These are phyloP conservation scores for Agrypnus murinus DNA, from an alignment of 2,888 invertebrate species.

Conservation along the genomic window DNA sequence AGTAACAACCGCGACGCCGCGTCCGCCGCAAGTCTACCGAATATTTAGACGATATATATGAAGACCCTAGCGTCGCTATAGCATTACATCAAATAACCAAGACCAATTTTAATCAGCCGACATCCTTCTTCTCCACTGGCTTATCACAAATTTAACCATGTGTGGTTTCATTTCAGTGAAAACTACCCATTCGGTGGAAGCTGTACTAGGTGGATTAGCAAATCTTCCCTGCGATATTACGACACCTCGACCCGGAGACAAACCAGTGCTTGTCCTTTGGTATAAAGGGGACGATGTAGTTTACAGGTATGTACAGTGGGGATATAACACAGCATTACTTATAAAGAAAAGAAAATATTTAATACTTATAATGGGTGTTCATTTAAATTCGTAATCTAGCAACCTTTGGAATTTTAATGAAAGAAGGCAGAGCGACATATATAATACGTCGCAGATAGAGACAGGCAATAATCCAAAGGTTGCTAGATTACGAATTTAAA, in stretches of 20 bases:
- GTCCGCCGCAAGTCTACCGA: slow-evolving; percentile 48
- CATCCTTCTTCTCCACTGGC: neutral
- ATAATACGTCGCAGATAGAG: no score
- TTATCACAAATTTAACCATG: slow-evolving; percentile 28
- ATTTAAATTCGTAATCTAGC: no score
- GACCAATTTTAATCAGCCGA: slow-evolving; percentile 25
- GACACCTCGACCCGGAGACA: slow-evolving; percentile 42
- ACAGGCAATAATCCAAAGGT: no score
- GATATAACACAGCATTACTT: no score
- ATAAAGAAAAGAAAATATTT: no score
- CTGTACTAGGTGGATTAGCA: slow-evolving; percentile 44
- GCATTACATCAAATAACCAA: slow-evolving; percentile 14
- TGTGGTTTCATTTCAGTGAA: slow-evolving; percentile 39
- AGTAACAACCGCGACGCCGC: slow-evolving; percentile 58
- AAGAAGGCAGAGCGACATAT: no score
- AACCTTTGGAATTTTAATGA: no score
- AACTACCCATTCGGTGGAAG: slow-evolving; percentile 36
- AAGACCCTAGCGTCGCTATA: slow-evolving; percentile 5
- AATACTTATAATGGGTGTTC: no score
- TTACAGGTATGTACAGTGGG: slow-evolving; percentile 47
- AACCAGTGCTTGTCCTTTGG: slow-evolving; percentile 46
- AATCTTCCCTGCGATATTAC: slow-evolving; percentile 48
- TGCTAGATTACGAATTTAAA: no score
- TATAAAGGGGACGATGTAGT: slow-evolving; percentile 41
- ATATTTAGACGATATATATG: slow-evolving; percentile 50